Conservation (phyloP, 2,888 invertebrate genomes). For the Lasioglossum morio region DNA sequence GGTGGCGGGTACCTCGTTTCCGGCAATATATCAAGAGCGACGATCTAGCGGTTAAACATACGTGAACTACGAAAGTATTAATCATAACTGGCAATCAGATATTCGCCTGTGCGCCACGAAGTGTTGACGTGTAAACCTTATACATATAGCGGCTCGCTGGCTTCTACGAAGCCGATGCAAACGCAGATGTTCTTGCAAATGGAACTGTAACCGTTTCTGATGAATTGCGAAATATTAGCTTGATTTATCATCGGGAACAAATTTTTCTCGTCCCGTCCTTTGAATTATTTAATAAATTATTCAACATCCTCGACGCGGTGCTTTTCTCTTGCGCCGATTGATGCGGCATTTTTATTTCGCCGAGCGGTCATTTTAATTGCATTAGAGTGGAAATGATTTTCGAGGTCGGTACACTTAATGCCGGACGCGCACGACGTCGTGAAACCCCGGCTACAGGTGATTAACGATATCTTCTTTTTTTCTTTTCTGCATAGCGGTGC, state of each 20-base stretch:
- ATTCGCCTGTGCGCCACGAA: conserved; percentile 24
- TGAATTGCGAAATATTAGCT: conserved; percentile 15
- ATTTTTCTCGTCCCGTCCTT: not conserved
- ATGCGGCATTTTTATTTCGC: not conserved
- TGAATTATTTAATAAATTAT: not conserved
- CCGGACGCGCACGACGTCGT: not conserved
- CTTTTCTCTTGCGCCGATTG: not conserved
- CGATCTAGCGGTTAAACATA: conserved; percentile 54
- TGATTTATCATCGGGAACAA: not conserved
- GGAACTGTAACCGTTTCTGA: conserved; percentile 24
- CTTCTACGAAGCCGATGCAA: conserved; percentile 19
- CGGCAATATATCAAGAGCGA: conserved; percentile 61
- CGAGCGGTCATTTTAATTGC: conserved; percentile 6
- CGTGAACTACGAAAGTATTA: conserved; percentile 58
- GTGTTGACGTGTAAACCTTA: conserved; percentile 48
- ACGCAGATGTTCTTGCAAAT: conserved; percentile 18
- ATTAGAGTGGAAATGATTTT: conserved; percentile 1
- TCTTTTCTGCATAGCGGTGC: not conserved
- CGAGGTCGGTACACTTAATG: not conserved
- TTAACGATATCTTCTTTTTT: not conserved
- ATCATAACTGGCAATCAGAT: conserved; percentile 55
- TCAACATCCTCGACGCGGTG: not conserved
- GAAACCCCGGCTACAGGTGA: conserved; percentile 2
- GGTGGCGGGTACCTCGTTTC: conserved; percentile 39
- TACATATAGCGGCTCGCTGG: conserved; percentile 17